Evolutionary conservation across 1,140 invertebrate species (phyloP).

Genomic region (Trichonephila clavata): DNA sequence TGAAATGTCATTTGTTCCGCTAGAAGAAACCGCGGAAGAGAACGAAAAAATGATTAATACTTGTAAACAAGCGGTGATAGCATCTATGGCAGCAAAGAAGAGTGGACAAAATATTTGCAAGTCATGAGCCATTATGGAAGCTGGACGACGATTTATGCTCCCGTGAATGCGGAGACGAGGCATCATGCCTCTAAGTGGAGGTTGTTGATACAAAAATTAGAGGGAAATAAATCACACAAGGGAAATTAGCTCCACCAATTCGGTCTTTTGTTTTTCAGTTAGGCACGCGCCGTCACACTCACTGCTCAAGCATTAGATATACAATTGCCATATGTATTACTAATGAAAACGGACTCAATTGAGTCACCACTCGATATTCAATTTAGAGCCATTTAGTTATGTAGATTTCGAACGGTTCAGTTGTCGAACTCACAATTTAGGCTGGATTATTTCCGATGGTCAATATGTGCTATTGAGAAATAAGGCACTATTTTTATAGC

Average conservation of each 20-base stretch:
- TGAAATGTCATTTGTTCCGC: constrained; percentile 76
- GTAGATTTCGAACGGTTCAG: background rate
- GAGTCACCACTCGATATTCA: background rate
- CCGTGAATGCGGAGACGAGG: constrained; percentile 39
- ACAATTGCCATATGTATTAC: background rate
- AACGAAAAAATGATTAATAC: constrained; percentile 74
- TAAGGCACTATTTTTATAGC: background rate
- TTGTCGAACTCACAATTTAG: background rate
- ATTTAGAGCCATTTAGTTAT: background rate
- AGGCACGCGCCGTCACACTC: constrained; percentile 45
- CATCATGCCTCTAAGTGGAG: constrained; percentile 61
- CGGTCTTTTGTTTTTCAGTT: constrained; percentile 47
- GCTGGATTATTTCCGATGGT: background rate
- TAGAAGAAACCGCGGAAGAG: constrained; percentile 74
- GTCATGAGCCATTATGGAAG: constrained; percentile 74
- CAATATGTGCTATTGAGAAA: background rate
- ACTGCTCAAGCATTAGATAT: background rate
- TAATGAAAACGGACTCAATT: background rate
- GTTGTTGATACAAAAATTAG: constrained; percentile 75
- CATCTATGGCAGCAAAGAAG: constrained; percentile 73
- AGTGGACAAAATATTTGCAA: constrained; percentile 74
- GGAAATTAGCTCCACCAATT: constrained; percentile 54
- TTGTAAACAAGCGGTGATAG: constrained; percentile 76
- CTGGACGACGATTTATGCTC: constrained; percentile 70
- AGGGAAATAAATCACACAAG: constrained; percentile 65